Percentiles rank a stretch among this genome's conserved stretches.
phyloP scores from a whole-genome alignment of 2,113 vertebrate genomes.

The Ptilonorhynchus violaceus region DNA sequence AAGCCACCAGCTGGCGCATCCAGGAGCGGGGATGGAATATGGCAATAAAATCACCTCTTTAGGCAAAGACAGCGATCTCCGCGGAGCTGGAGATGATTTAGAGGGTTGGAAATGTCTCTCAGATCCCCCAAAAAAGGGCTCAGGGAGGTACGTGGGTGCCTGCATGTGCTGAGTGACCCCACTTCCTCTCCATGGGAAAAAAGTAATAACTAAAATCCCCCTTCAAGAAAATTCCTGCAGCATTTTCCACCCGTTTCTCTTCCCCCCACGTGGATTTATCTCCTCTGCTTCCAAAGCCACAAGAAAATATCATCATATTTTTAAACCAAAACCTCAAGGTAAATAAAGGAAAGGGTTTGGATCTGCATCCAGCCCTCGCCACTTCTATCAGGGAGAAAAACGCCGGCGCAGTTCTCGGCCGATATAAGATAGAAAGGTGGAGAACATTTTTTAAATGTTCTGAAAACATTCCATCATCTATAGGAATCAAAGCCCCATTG shows the following conservation, averaged over 20 bases:
- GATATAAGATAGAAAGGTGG: conserved; percentile 56
- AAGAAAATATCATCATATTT: conserved; percentile 47
- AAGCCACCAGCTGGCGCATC: neutral
- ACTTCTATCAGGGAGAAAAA: neutral
- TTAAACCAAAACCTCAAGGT: conserved; percentile 47
- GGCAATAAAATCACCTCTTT: neutral
- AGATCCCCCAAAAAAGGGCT: neutral
- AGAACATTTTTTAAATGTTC: conserved; percentile 54
- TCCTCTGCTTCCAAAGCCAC: conserved; percentile 47
- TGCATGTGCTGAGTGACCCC: neutral
- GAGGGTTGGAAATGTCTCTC: neutral
- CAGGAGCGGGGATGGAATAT: neutral
- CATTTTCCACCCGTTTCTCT: neutral
- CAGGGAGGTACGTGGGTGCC: neutral
- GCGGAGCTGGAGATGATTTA: neutral
- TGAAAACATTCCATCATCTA: conserved; percentile 69
- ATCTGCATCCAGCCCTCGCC: neutral
- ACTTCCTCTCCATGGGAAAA: neutral
- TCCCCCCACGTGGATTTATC: neutral
- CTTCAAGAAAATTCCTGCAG: neutral
- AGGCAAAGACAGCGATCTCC: neutral
- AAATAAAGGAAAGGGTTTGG: conserved; percentile 31
- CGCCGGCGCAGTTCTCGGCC: neutral
- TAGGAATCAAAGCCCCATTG: conserved; percentile 76
- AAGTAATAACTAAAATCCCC: neutral